Base-by-base conservation (phyloP, 2,113 vertebrate genomes). In the Bufo gargarizans region DNA sequence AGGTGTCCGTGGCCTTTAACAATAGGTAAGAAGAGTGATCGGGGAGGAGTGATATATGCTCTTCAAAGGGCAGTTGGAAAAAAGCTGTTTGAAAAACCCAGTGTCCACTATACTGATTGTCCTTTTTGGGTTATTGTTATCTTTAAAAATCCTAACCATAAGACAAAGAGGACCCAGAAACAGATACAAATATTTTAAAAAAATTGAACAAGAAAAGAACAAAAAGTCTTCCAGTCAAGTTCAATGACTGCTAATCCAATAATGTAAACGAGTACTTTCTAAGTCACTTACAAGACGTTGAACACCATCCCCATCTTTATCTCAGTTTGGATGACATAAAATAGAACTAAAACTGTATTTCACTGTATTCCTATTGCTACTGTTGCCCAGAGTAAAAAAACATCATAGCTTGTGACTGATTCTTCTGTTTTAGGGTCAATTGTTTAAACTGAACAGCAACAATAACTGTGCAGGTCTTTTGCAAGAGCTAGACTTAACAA, bases 361-460 rank as follows among this genome's bases (percentile, higher is more conserved):
- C 56, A 17, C 49, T 55, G 8, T 63, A 69, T 19, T 85, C 67
- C 49, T 85, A 58, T 74, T 85, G 67, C 83, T 84, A 56, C 49
- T 19, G 47, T 14, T 74, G 69, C 53, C 69, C 22, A 43, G 53
- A 45, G 49, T 53, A 69, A 74, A 74, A 74, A 74, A 56, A 72
- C 67, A 74, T 33, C 69, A 43, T 14, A 45, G 50, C 20, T 74
- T 85, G 22, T 56, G 67, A 74, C 71, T 56, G 82, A 72, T 85
- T 85, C 67, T 16, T 53, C 63, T 55, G 20, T 85, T 85, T 71
- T 74, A 72, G 83, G 83, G 83, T 85, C 83, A 72, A 71, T 72
- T 85, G 65, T 72, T 58, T 85, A 56, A 85, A 85, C 45, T 17
- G 50, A 56, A 58, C 20, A 33, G 20, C 53, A 55, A 74, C 67